These are phyloP conservation scores for Spheniscus mendiculus DNA, from an alignment of 2,113 vertebrate species.

Conservation along the genomic window DNA sequence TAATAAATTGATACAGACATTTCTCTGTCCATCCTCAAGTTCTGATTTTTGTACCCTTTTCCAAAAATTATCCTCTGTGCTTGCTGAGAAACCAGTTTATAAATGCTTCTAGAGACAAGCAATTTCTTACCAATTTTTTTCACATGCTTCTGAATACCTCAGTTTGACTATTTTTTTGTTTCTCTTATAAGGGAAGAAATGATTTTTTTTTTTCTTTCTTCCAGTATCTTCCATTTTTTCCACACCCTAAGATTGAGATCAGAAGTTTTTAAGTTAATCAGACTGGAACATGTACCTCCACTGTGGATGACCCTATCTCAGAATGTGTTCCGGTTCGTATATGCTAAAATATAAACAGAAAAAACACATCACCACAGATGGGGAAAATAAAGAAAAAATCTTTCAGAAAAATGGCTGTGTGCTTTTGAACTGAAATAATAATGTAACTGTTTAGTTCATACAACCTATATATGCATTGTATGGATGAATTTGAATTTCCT, in stretches of 20 bases:
- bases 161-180: not conserved
- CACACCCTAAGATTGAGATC: not conserved
- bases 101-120: not conserved
- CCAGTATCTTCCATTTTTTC: not conserved
- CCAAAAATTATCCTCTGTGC: not conserved
- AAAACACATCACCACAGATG: not conserved
- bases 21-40: not conserved
- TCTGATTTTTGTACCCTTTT: not conserved
- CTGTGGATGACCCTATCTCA: not conserved
- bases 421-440: not conserved
- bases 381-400: not conserved
- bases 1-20: not conserved
- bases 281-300: not conserved
- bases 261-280: not conserved
- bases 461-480: not conserved
- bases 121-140: not conserved
- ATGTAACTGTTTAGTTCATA: not conserved
- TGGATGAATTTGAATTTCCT: not conserved
- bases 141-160: not conserved
- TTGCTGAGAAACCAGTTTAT: not conserved
- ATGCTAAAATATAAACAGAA: not conserved
- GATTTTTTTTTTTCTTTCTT: not conserved
- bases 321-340: not conserved
- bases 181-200: not conserved
- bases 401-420: not conserved